Percentiles rank a stretch among this genome's conserved stretches.
phyloP scores from a whole-genome alignment of 2,113 vertebrate species.

The Chaetorhynchus papuensis region DNA sequence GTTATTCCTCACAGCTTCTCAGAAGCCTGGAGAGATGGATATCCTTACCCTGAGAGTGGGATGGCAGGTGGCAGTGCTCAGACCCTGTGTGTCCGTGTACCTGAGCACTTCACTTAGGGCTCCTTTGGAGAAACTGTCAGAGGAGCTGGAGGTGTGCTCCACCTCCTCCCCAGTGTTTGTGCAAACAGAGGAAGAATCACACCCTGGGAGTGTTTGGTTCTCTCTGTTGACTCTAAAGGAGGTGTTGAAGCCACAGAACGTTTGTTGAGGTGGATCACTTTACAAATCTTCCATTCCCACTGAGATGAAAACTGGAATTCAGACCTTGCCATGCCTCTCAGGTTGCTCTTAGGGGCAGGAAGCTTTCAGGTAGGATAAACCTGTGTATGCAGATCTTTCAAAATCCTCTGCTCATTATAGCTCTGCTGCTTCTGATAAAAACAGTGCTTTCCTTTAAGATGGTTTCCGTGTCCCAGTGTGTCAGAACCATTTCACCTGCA shows the following conservation, averaged over 20 bases:
- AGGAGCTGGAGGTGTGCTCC: background rate
- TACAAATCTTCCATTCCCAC: background rate
- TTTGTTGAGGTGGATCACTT: background rate
- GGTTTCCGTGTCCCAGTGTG: background rate
- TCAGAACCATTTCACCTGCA: background rate
- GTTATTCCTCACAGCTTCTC: background rate
- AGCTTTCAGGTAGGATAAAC: background rate
- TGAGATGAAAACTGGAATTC: background rate
- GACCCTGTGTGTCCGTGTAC: fast-evolving
- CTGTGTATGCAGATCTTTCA: background rate
- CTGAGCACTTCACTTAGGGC: background rate
- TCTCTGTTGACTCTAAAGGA: slow-evolving; percentile 11
- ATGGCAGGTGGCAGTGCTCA: background rate
- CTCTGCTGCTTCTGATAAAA: background rate
- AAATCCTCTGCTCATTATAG: background rate
- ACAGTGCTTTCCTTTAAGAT: background rate
- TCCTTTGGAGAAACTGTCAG: background rate
- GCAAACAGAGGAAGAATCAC: background rate
- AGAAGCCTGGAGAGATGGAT: background rate
- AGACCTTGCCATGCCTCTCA: background rate
- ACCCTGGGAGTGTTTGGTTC: background rate
- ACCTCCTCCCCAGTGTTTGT: background rate
- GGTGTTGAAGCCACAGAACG: background rate
- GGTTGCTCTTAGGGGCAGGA: background rate
- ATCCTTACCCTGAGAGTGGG: background rate